A percentile compares a stretch with the other conserved stretches of the same genome.
Conservation (phyloP, 2,888 invertebrate species). For the Schizaphis graminum region DNA sequence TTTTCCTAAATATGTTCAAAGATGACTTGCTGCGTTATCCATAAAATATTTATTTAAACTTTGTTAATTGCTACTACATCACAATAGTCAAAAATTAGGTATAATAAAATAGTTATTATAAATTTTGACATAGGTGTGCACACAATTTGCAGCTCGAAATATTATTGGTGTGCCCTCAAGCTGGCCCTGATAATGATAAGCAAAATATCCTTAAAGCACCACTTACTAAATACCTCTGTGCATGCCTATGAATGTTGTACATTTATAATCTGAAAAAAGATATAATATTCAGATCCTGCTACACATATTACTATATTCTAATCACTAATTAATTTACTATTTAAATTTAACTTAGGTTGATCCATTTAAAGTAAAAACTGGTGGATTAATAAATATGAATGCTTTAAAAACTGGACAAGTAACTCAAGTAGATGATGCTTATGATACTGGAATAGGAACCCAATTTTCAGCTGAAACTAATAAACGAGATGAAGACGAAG, state of each 20-base stretch:
- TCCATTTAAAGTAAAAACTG: constrained; percentile 83
- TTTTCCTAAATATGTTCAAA: background rate
- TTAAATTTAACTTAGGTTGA: constrained; percentile 74
- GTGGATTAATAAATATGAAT: constrained; percentile 92
- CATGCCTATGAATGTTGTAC: too few relatives aligned
- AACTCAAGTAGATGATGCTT: constrained; percentile 88
- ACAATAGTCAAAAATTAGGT: background rate
- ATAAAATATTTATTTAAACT: background rate
- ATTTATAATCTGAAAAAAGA: too few relatives aligned
- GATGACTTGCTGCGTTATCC: background rate
- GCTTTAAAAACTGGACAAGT: constrained; percentile 84
- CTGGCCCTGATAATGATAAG: too few relatives aligned
- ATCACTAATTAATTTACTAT: background rate
- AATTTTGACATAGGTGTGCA: background rate
- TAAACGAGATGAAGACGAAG: constrained; percentile 97
- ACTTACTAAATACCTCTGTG: too few relatives aligned
- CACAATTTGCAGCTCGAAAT: too few relatives aligned
- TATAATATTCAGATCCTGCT: too few relatives aligned
- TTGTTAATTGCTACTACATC: background rate
- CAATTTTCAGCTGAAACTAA: constrained; percentile 99
- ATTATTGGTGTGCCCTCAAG: too few relatives aligned
- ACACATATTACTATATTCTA: background rate
- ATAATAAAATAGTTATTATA: background rate
- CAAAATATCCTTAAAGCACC: too few relatives aligned
- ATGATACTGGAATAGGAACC: constrained; percentile 94